Evolutionary conservation across 2,888 invertebrate species (phyloP), one percentile per base, ranked within the genome.

Genomic region (Acronicta alni): DNA sequence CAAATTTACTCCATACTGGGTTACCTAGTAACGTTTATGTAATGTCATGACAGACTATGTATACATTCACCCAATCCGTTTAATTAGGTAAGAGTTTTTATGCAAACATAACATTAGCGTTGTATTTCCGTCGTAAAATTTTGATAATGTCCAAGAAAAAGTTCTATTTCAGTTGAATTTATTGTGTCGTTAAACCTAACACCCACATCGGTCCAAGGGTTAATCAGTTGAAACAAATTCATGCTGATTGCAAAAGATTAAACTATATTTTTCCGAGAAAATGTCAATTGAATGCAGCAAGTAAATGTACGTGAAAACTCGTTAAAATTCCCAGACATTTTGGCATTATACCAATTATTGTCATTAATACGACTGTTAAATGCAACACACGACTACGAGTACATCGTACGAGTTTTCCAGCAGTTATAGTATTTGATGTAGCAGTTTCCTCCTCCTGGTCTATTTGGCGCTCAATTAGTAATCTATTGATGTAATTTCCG

Each of bases 261-360:
- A 53, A 61, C 41, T 30, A 30, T 48, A 51, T 60, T 68, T 57
- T 57, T 51, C 57, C 48, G 30, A 58, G 57, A 61, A 61, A 56
- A 56, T 51, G 45, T 59, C 57, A 67, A 30, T 30, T 47, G 60
- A 56, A 51, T 72, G 62, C 68, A 72, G 12, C 53, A 43, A 65
- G 53, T 67, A 44, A 57, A 57, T 69, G 55, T 70, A 70, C 60
- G 42, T 64, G 68, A 56, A 62, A 68, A 72, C 67, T 80, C 80
- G 73, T 85, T 82, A 81, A 85, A 81, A 85, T 85, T 81, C 83
- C 73, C 85, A 85, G 85, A 85, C 85, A 58, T 80, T 82, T 78
- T 85, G 85, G 85, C 85, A 76, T 75, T 72, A 57, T 56, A 79
- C 84, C 85, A 85, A 84, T 79, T 56, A 77, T 69, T 72, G 62